These are phyloP conservation scores for Lasioglossum lativentre DNA, from an alignment of 2,888 invertebrate species.

Conservation along the genomic window DNA sequence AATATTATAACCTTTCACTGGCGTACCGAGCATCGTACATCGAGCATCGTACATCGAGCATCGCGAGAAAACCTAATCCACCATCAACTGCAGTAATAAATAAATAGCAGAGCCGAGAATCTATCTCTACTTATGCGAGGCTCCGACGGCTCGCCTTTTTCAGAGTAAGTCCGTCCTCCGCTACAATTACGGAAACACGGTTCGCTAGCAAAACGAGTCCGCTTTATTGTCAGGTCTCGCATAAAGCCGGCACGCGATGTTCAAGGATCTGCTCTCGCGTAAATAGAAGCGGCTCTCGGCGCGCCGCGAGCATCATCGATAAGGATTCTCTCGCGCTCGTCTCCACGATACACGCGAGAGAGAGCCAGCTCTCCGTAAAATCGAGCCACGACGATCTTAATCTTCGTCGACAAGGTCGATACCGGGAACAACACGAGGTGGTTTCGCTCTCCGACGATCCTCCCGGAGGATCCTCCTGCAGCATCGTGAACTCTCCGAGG, in stretches of 20 bases:
- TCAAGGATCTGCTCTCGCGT: neutral
- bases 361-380: slow-evolving; percentile 25
- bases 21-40: no score
- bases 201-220: neutral
- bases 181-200: neutral
- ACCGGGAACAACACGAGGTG: slow-evolving; percentile 45
- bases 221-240: neutral
- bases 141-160: neutral
- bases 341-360: neutral
- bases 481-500: slow-evolving; percentile 10
- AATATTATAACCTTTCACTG: no score
- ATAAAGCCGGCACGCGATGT: neutral
- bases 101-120: no score
- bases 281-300: slow-evolving; percentile 14
- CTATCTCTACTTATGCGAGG: no score
- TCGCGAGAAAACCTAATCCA: no score
- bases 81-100: no score
- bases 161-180: neutral
- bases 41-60: no score
- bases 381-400: slow-evolving; percentile 64
- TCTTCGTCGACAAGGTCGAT: slow-evolving; percentile 64
- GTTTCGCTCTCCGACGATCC: slow-evolving; percentile 50
- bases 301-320: slow-evolving; percentile 31
- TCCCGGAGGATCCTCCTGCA: slow-evolving; percentile 34
- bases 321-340: slow-evolving; percentile 45